phyloP scores from a whole-genome alignment of 2,113 vertebrate genomes.

The Corythoichthys haematopterus region DNA sequence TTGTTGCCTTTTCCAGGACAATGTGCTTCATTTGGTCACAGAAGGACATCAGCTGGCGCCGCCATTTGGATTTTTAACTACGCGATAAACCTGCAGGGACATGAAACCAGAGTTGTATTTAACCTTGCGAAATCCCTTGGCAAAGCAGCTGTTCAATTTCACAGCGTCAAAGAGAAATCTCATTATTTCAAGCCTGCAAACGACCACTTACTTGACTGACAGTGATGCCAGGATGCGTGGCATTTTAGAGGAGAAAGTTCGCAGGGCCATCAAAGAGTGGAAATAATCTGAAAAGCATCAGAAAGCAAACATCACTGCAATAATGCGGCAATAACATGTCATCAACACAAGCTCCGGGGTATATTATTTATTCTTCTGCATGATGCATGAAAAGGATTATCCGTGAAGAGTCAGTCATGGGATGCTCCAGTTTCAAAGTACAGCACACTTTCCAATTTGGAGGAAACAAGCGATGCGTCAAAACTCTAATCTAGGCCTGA shows the following conservation, averaged over 20 bases:
- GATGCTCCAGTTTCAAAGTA: neutral
- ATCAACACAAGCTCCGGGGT: neutral
- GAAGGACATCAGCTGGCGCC: slow-evolving; percentile 7
- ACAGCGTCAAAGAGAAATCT: neutral
- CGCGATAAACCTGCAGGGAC: slow-evolving; percentile 33
- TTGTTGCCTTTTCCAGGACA: neutral
- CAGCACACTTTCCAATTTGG: neutral
- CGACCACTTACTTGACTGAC: neutral
- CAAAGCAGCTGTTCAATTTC: slow-evolving; percentile 13
- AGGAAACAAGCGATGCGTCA: slow-evolving; percentile 10
- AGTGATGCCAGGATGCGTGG: neutral
- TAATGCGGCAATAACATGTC: neutral
- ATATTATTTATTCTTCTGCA: slow-evolving; percentile 1
- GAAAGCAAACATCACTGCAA: neutral
- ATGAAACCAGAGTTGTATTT: slow-evolving; percentile 41
- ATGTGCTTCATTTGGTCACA: neutral
- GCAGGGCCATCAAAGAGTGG: neutral
- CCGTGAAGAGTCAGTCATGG: neutral
- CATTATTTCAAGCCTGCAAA: neutral
- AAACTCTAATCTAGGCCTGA: slow-evolving; percentile 23
- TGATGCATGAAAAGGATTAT: slow-evolving; percentile 5
- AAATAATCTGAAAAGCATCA: neutral
- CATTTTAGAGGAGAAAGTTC: neutral
- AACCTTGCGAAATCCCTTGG: slow-evolving; percentile 44
- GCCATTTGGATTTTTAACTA: slow-evolving; percentile 15